These are phyloP conservation scores for Orthosia incerta DNA, from an alignment of 2,888 invertebrate genomes.

Conservation along the genomic window DNA sequence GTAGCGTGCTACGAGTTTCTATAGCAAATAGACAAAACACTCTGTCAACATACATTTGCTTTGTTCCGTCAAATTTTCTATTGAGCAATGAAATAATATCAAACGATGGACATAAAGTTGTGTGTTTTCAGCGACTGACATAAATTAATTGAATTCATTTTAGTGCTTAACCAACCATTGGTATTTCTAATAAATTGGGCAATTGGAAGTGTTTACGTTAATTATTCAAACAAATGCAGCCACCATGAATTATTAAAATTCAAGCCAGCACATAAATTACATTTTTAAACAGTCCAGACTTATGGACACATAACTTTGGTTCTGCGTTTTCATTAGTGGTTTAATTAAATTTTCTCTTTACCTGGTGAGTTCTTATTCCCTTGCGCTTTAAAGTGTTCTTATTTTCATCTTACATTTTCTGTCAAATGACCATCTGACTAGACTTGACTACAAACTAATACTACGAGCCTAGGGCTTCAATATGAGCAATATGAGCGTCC, in stretches of 20 bases:
- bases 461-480: too few species aligned
- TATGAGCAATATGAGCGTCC: too few species aligned
- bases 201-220: too few species aligned
- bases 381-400: conserved; percentile 41
- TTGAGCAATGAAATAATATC: neutral
- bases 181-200: too few species aligned
- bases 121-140: too few species aligned
- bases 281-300: conserved; percentile 44
- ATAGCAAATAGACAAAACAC: neutral
- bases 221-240: neutral
- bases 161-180: too few species aligned
- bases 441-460: too few species aligned
- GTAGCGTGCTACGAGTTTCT: conserved; percentile 23
- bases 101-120: neutral
- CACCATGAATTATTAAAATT: conserved; percentile 8
- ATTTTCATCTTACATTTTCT: conserved; percentile 32
- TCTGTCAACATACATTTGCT: neutral
- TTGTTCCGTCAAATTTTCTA: neutral
- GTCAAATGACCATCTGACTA: conserved; percentile 12
- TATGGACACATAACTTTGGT: conserved; percentile 55
- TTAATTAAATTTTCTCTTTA: conserved; percentile 59
- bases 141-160: too few species aligned
- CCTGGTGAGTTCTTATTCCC: conserved; percentile 51
- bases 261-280: neutral
- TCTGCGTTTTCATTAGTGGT: conserved; percentile 60